phyloP scores from a whole-genome alignment of 1,140 invertebrate species.

The Hypsibius dujardini region DNA sequence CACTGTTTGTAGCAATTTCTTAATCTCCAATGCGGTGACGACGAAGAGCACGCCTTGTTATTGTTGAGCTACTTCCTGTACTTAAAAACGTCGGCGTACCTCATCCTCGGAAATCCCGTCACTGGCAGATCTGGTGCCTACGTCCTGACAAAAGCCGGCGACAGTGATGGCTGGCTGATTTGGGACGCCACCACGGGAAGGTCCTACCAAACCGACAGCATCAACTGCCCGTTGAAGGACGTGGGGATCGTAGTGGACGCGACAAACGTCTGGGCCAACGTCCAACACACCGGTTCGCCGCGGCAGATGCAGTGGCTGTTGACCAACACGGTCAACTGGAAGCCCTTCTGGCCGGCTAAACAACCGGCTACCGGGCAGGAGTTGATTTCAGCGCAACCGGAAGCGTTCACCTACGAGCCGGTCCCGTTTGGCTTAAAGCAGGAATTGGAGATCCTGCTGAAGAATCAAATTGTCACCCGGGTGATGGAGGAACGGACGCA shows the following conservation, averaged over 20 bases:
- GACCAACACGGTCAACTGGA: constrained; percentile 45
- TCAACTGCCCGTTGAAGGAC: constrained; percentile 53
- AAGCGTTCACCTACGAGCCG: constrained; percentile 36
- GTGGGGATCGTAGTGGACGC: constrained; percentile 42
- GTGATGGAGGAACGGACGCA: constrained; percentile 37
- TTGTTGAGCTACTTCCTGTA: constrained; percentile 57
- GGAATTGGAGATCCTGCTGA: constrained; percentile 40
- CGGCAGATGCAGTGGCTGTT: constrained; percentile 50
- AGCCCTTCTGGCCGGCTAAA: constrained; percentile 37
- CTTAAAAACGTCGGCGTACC: constrained; percentile 49
- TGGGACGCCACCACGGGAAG: constrained; percentile 54
- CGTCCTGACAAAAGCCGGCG: constrained; percentile 42
- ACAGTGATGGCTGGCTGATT: constrained; percentile 36
- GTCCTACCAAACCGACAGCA: constrained; percentile 45
- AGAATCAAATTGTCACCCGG: constrained; percentile 39
- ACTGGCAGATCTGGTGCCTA: constrained; percentile 53
- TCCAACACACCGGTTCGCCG: constrained; percentile 48
- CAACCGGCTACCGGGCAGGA: constrained; percentile 30
- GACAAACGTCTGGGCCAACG: constrained; percentile 51
- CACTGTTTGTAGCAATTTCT: constrained; percentile 48
- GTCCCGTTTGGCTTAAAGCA: constrained; percentile 33
- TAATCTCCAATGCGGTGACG: constrained; percentile 51
- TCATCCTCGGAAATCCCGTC: constrained; percentile 50
- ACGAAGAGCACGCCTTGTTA: constrained; percentile 60
- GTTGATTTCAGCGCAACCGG: constrained; percentile 40